phyloP scores from a whole-genome alignment of 1,140 invertebrate genomes.

The Hyles vespertilio region DNA sequence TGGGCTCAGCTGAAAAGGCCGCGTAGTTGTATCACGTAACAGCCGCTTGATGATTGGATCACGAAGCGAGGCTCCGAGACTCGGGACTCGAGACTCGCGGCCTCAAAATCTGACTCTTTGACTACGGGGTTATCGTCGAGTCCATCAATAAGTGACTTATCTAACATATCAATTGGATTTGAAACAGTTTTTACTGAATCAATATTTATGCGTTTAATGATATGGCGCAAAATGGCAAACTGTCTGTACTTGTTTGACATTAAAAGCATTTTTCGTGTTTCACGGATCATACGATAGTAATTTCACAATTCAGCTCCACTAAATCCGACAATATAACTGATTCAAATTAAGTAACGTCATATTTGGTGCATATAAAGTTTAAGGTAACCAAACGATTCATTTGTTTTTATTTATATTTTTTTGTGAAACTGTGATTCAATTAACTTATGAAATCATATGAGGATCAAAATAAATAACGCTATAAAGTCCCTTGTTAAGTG shows the following conservation, averaged over 20 bases:
- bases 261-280: background rate
- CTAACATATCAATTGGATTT: no score
- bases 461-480: no score
- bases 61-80: constrained; percentile 13
- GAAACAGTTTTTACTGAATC: no score
- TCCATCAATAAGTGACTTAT: no score
- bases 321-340: background rate
- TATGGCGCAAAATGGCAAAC: background rate
- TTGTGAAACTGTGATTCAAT: no score
- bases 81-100: background rate
- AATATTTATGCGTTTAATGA: background rate
- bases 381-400: no score
- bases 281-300: background rate
- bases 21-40: constrained; percentile 21
- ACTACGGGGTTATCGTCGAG: no score
- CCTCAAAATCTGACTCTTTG: no score
- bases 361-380: no score
- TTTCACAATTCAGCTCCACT: background rate
- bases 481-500: no score
- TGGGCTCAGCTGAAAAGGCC: constrained; percentile 18
- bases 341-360: background rate
- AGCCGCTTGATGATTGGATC: constrained; percentile 13
- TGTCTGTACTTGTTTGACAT: constrained; percentile 1
- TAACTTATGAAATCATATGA: no score
- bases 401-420: no score